Percentiles rank a stretch among this genome's conserved stretches.
Conservation (phyloP, 2,113 vertebrate species). For the Tupaia chinensis region DNA sequence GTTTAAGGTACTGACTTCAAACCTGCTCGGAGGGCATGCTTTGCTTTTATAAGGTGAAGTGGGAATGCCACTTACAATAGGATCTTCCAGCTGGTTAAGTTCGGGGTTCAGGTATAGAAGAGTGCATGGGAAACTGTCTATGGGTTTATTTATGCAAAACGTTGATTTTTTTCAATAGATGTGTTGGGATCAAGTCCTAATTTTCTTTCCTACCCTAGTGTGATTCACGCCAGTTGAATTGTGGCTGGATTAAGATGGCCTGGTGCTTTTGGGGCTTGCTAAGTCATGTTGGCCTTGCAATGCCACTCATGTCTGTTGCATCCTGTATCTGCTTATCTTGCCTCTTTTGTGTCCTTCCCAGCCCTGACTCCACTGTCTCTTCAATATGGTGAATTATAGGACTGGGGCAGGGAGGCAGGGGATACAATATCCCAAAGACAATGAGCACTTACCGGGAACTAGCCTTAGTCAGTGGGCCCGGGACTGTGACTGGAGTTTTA, state of each 20-base stretch:
- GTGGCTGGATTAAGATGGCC: not conserved
- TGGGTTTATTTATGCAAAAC: not conserved
- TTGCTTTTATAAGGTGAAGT: not conserved
- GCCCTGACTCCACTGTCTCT: not conserved
- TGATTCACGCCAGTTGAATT: not conserved
- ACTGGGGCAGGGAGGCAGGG: not conserved
- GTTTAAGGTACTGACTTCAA: not conserved
- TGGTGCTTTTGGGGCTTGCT: not conserved
- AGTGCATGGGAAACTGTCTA: not conserved
- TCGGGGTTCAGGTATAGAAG: not conserved
- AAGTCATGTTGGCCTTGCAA: not conserved
- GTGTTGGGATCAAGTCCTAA: not conserved
- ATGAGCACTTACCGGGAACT: fast-evolving
- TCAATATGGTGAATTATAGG: not conserved
- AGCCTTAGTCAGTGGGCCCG: not conserved
- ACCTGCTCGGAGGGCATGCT: not conserved
- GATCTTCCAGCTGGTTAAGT: not conserved
- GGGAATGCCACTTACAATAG: not conserved
- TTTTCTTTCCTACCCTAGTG: not conserved
- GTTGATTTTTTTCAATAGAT: not conserved
- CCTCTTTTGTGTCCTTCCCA: not conserved
- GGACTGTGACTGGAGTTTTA: not conserved
- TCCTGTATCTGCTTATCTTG: too few species aligned
- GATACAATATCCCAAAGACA: not conserved
- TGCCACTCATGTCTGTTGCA: not conserved